phyloP scores from a whole-genome alignment of 1,140 invertebrate genomes.

The Palaemon carinicauda region DNA sequence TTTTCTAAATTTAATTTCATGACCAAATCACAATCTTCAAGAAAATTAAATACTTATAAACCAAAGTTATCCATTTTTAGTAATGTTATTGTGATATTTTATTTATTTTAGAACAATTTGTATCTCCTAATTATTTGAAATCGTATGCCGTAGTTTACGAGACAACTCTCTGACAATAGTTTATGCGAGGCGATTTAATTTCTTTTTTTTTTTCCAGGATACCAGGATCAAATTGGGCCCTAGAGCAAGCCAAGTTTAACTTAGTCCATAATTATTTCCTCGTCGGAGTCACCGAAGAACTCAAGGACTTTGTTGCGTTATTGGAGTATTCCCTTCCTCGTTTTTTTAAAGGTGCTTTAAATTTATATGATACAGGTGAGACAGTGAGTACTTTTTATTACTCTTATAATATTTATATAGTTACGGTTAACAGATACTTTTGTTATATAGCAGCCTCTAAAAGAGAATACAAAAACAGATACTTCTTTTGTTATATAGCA shows the following conservation, averaged over 20 bases:
- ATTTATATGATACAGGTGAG: conserved; percentile 50
- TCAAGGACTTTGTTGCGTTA: conserved; percentile 91
- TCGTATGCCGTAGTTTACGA: no score
- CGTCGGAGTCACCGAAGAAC: conserved; percentile 95
- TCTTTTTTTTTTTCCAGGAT: conserved; percentile 71
- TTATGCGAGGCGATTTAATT: neutral
- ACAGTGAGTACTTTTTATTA: conserved; percentile 14
- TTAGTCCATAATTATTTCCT: conserved; percentile 92
- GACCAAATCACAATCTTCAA: no score
- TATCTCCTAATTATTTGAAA: no score
- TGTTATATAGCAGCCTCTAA: no score
- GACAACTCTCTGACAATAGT: conserved; percentile 54
- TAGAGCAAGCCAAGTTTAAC: conserved; percentile 95
- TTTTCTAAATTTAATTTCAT: no score
- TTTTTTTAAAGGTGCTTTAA: conserved; percentile 85
- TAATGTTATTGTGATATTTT: no score
- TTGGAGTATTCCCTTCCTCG: conserved; percentile 87
- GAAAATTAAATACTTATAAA: no score
- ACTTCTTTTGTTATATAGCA: no score
- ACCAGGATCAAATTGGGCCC: conserved; percentile 91
- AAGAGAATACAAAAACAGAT: no score
- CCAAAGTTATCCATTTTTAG: no score
- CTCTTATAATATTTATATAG: neutral
- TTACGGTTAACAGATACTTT: neutral
- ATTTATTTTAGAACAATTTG: no score